Conservation (phyloP, 2,113 vertebrate species). For the Pyrgilauda ruficollis region DNA sequence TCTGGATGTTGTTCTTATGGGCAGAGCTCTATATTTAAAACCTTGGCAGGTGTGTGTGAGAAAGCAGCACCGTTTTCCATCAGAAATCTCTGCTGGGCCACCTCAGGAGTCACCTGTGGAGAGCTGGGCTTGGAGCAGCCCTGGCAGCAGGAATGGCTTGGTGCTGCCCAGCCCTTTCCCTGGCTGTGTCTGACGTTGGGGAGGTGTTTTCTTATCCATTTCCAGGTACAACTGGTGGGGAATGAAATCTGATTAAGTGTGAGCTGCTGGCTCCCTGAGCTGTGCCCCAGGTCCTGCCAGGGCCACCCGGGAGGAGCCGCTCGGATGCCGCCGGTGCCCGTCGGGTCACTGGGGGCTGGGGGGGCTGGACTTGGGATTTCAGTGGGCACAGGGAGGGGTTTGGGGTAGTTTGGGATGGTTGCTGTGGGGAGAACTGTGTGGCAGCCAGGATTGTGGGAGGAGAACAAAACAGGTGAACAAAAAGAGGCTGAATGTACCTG, state of each 20-base stretch:
- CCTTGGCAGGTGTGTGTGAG: not conserved
- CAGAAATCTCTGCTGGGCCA: not conserved
- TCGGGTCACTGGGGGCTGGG: not conserved
- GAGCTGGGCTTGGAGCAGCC: not conserved
- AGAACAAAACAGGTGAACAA: not conserved
- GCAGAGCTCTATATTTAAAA: accelerated
- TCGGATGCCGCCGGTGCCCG: accelerated
- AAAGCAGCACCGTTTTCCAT: accelerated
- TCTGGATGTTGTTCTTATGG: not conserved
- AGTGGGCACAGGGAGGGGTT: accelerated
- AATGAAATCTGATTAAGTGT: not conserved
- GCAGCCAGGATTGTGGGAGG: accelerated
- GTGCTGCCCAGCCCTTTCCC: not conserved
- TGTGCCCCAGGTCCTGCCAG: not conserved
- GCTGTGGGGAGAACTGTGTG: not conserved
- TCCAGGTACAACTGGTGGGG: not conserved
- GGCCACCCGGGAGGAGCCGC: not conserved
- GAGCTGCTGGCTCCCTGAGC: not conserved
- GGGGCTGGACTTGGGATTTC: accelerated
- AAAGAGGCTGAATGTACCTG: accelerated
- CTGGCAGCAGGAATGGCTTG: accelerated
- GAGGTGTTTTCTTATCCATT: not conserved
- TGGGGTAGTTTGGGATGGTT: not conserved
- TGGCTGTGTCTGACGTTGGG: accelerated
- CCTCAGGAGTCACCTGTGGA: not conserved